Conservation (phyloP, 2,888 invertebrate species). For the Nasonovia ribisnigri region DNA sequence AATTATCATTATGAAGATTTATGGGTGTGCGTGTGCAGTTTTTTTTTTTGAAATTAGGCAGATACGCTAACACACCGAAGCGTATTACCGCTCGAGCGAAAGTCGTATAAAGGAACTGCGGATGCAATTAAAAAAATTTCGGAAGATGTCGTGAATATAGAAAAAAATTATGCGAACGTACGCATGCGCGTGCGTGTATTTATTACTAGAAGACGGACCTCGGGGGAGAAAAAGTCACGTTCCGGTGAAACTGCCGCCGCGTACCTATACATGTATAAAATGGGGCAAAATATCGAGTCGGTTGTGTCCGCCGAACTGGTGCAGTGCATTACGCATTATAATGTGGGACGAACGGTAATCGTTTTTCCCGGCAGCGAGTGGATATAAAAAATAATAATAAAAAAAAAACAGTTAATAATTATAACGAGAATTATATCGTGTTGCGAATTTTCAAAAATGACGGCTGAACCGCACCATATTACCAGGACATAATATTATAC, state of each 20-base stretch:
- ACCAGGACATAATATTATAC: background rate
- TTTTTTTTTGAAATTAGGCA: background rate
- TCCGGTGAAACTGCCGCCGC: background rate
- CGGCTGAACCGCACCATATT: background rate
- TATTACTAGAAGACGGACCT: background rate
- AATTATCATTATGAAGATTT: background rate
- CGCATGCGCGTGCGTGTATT: background rate
- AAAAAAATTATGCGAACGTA: background rate
- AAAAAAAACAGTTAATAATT: background rate
- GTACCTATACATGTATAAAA: background rate
- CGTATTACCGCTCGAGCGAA: background rate
- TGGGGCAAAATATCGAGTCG: background rate
- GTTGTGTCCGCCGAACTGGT: background rate
- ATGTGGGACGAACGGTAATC: background rate
- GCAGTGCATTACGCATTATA: background rate
- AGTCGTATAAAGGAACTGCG: background rate
- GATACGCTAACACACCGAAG: background rate
- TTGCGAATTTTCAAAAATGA: background rate
- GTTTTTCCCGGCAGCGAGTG: background rate
- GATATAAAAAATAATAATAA: background rate
- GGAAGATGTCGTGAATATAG: background rate
- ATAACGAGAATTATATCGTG: background rate
- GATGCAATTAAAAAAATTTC: background rate
- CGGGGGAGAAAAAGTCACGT: conserved; percentile 6
- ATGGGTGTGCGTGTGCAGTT: background rate